These are phyloP conservation scores for Drosophila lacteicornis DNA, from an alignment of 1,140 invertebrate species.

Conservation along the genomic window DNA sequence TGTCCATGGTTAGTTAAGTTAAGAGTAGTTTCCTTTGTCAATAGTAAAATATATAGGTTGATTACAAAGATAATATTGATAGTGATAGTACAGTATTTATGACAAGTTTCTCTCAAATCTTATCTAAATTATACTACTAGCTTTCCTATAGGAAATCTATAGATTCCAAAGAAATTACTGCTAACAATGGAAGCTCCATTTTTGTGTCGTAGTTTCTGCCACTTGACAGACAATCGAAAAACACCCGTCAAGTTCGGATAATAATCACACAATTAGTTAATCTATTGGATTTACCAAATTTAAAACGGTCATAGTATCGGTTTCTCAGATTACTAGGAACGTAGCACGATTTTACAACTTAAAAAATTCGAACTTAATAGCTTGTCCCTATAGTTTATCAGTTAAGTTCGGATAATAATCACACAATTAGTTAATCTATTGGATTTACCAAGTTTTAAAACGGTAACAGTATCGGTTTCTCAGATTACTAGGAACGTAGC, in stretches of 20 bases:
- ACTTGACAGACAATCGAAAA: not conserved
- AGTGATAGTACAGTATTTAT: not conserved
- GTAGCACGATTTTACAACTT: no score
- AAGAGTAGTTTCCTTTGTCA: not conserved
- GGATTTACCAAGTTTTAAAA: not conserved
- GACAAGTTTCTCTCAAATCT: not conserved
- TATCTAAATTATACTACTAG: slow-evolving; percentile 1
- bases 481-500: not conserved
- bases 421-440: not conserved
- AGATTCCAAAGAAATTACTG: not conserved
- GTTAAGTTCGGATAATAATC: no score
- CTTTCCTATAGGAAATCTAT: not conserved
- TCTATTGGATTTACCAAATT: not conserved
- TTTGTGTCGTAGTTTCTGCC: not conserved
- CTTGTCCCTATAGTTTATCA: no score
- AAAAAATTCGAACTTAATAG: no score
- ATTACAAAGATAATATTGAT: not conserved
- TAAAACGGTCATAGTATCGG: no score
- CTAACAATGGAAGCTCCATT: not conserved
- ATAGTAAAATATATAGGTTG: not conserved
- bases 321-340: not conserved
- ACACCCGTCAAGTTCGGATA: not conserved
- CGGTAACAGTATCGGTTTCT: no score
- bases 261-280: not conserved
- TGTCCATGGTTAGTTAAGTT: not conserved